A percentile compares a stretch with the other conserved stretches of the same genome.
Conservation (phyloP, 2,797 vertebrate genomes). For the Syngnathus rostellatus region DNA sequence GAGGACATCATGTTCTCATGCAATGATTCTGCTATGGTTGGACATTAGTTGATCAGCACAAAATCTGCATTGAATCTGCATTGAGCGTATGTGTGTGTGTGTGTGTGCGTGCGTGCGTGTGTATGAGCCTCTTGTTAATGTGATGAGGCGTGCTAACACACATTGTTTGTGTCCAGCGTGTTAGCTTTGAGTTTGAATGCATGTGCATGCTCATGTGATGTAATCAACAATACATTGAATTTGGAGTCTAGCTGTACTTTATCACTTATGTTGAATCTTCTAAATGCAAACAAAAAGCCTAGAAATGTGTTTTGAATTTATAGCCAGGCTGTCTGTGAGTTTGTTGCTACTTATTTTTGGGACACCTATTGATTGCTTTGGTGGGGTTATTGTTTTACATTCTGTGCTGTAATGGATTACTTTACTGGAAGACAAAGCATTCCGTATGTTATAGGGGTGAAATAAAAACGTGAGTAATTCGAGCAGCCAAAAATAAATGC, state of each 20-base stretch:
- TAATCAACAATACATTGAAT: not conserved
- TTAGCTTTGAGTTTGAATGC: conserved; percentile 5
- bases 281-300: not conserved
- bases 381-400: not conserved
- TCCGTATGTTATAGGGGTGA: not conserved
- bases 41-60: conserved; percentile 10
- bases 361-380: not conserved
- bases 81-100: conserved; percentile 11
- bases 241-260: not conserved
- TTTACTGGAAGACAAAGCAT: not conserved
- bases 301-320: not conserved
- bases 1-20: conserved; percentile 7
- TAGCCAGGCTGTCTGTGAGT: not conserved
- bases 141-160: not conserved
- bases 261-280: not conserved
- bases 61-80: not conserved
- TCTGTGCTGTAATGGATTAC: not conserved
- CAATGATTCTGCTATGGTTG: conserved; percentile 14
- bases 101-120: not conserved
- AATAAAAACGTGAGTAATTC: too few species aligned
- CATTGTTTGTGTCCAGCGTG: conserved; percentile 2
- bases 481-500: too few species aligned
- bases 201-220: conserved; percentile 3
- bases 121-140: conserved; percentile 6
- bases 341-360: not conserved